Evolutionary conservation across 1,140 invertebrate genomes (phyloP), one percentile per base, ranked within the genome.

Genomic region (Drosophila kepulauana): DNA sequence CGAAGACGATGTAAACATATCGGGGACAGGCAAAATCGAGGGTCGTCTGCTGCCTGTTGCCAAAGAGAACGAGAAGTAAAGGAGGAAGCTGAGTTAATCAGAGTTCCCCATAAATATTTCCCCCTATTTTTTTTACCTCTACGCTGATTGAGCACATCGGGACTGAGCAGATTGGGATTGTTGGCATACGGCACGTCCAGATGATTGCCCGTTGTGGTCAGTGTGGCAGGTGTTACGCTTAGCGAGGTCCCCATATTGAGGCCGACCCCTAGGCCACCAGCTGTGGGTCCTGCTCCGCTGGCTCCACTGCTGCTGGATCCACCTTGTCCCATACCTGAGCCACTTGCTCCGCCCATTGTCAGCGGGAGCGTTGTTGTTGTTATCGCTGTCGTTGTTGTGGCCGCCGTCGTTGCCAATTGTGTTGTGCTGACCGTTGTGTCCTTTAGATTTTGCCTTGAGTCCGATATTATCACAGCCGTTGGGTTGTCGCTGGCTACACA

Each of bases 21-120:
- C 97, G 1, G 97, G 97, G 1, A 98, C 97, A 11, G 97, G 97
- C 48, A 98, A 93, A 64, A 98, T 98, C 67, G 96, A 97, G 1
- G 97, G 97, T 69, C 97, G 93, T 79, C 97, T 94, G 78, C 96
- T 97, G n/a, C 97, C 96, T 96, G 80, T 13, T 2, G 28, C 4
- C 8, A 41, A 16, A 20, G n/a, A 56, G 25, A 52, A 5, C 13
- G 49, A 38, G n/a, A 33, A 13, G 8, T 0, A 0, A 25, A 20
- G 16, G 20, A 25, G 4, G 20, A 4, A 25, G 20, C 3, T 1
- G 3, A 41, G 16, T 13, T 11, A 25, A 61, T 49, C 3, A 20
- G 11, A n/a, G 5, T 10, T 54, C 28, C 2, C n/a, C n/a, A 20
- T 2, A 20, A 20, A 20, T 20, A 20, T 3, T 20, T 20, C 20